Percentiles rank a stretch among this genome's conserved stretches.
These are phyloP conservation scores for Reticulitermes speratus DNA, from an alignment of 1,140 invertebrate genomes.

Conservation along the genomic window DNA sequence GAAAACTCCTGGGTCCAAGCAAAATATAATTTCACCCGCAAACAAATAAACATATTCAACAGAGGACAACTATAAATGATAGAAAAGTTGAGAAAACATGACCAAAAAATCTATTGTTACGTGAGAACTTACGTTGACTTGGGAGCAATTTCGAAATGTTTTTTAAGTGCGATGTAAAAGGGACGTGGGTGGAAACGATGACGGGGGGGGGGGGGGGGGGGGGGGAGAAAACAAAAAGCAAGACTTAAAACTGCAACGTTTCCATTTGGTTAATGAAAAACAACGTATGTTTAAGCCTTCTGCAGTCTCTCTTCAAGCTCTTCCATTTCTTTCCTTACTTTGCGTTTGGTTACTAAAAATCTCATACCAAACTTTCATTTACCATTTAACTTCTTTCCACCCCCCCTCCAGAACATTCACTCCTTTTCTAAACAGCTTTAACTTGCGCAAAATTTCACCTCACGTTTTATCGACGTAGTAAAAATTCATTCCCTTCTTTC, in stretches of 20 bases:
- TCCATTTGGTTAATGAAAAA: slow-evolving; percentile 19
- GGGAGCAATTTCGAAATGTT: neutral
- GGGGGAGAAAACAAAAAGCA: too few relatives aligned
- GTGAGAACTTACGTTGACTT: neutral
- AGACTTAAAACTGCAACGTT: neutral
- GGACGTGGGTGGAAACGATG: too few relatives aligned
- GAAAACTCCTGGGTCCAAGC: neutral
- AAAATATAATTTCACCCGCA: neutral
- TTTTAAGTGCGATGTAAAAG: too few relatives aligned
- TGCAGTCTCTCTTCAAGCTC: too few relatives aligned
- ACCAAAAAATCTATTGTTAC: neutral
- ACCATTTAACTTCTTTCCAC: neutral
- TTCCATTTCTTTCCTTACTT: slow-evolving; percentile 5
- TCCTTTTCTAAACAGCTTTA: slow-evolving; percentile 12
- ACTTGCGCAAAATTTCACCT: neutral
- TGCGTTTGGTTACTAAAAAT: slow-evolving; percentile 18
- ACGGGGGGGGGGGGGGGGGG: too few relatives aligned
- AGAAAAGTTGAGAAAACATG: neutral
- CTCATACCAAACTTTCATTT: neutral
- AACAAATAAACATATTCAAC: neutral
- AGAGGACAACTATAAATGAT: too few relatives aligned
- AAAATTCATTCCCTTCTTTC: slow-evolving; percentile 15
- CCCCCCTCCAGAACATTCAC: neutral
- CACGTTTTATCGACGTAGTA: slow-evolving; percentile 8
- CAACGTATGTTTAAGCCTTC: neutral